These are phyloP conservation scores for Megathymus violae DNA, from an alignment of 1,140 invertebrate species.

Conservation along the genomic window DNA sequence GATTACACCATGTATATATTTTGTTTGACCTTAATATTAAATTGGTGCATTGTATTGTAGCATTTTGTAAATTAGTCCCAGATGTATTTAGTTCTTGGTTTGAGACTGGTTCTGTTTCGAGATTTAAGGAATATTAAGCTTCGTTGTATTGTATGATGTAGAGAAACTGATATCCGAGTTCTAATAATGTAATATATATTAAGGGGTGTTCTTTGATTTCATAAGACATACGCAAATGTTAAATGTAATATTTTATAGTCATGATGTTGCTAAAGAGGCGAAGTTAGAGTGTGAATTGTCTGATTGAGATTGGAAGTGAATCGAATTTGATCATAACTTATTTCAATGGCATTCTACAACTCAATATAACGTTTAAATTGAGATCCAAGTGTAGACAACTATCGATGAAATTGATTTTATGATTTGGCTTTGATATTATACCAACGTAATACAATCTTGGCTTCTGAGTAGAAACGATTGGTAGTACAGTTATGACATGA, in stretches of 20 bases:
- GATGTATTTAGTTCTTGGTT: constrained; percentile 8
- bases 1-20: background rate
- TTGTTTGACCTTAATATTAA: background rate
- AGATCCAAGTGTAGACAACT: too few species aligned
- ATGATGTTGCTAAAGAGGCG: background rate
- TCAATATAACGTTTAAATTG: too few species aligned
- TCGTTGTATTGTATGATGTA: background rate
- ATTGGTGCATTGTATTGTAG: background rate
- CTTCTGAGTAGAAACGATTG: too few species aligned
- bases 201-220: too few species aligned
- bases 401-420: too few species aligned
- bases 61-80: constrained; percentile 2
- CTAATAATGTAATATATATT: background rate
- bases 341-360: too few species aligned
- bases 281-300: background rate
- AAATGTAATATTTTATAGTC: background rate
- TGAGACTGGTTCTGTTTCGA: constrained; percentile 17
- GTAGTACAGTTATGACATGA: too few species aligned
- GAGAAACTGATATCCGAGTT: background rate
- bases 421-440: too few species aligned
- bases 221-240: background rate
- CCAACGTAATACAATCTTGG: too few species aligned
- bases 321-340: too few species aligned
- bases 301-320: too few species aligned
- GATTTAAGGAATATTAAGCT: background rate